Evolutionary conservation across 1,140 invertebrate species (phyloP).

Genomic region (Diachasmimorpha longicaudata): DNA sequence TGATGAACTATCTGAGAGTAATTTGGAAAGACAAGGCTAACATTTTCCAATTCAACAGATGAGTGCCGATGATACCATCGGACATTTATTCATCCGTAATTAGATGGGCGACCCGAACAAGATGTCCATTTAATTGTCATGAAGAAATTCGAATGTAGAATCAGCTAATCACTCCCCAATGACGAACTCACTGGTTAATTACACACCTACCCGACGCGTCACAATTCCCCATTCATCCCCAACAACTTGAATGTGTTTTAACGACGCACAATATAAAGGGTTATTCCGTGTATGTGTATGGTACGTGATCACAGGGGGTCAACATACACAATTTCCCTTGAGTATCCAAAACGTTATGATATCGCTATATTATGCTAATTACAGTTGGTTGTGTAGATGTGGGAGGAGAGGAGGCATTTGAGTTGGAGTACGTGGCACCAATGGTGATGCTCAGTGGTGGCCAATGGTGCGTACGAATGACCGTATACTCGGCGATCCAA

Average conservation of each 20-base stretch:
- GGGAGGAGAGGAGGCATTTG: not conserved
- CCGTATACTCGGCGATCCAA: conserved; percentile 19
- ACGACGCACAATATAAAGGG: conserved; percentile 31
- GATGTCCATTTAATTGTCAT: not conserved
- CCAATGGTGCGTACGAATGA: conserved; percentile 52
- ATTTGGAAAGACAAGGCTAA: no score
- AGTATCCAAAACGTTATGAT: conserved; percentile 35
- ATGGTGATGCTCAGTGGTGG: conserved; percentile 37
- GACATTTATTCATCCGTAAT: no score
- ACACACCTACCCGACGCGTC: conserved; percentile 1
- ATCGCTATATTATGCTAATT: conserved; percentile 57
- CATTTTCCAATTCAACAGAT: no score
- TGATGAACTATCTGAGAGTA: no score
- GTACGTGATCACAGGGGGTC: conserved; percentile 26
- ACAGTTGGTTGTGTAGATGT: conserved; percentile 19
- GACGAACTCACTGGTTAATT: conserved; percentile 33
- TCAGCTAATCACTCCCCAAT: not conserved
- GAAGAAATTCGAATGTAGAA: not conserved
- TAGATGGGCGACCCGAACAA: no score
- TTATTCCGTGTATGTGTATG: conserved; percentile 11
- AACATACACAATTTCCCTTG: conserved; percentile 37
- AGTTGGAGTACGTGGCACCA: conserved; percentile 15
- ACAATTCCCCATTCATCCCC: conserved; percentile 1
- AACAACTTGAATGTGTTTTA: conserved; percentile 33
- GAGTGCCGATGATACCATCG: no score